Conservation (phyloP, 2,797 vertebrate genomes). For the Luscinia luscinia region DNA sequence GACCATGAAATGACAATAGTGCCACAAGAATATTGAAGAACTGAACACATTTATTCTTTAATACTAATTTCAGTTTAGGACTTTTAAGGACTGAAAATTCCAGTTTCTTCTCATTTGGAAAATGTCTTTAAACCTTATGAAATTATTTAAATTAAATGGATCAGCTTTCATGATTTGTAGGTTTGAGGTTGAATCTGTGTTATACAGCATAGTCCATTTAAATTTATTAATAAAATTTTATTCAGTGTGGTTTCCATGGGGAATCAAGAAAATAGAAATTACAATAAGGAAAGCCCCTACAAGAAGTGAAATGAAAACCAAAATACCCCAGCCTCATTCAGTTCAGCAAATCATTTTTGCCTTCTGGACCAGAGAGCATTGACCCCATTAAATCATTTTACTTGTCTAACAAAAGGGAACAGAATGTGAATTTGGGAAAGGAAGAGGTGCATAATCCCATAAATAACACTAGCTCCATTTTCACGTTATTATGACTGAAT, state of each 20-base stretch:
- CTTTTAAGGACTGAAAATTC: not conserved
- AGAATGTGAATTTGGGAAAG: not conserved
- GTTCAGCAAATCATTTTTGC: not conserved
- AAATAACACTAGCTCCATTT: not conserved
- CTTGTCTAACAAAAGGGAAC: not conserved
- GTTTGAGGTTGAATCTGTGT: not conserved
- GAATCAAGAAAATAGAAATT: not conserved
- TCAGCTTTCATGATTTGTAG: not conserved
- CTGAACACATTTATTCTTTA: not conserved
- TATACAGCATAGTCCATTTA: not conserved
- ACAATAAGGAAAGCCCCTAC: not conserved
- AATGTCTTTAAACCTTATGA: not conserved
- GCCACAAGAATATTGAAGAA: conserved; percentile 19
- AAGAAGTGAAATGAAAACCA: not conserved
- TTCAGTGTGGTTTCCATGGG: not conserved
- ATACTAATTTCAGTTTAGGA: not conserved
- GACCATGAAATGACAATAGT: not conserved
- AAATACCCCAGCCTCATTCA: not conserved
- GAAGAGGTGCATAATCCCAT: not conserved
- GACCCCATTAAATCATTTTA: not conserved
- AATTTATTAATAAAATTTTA: not conserved
- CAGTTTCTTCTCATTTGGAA: not conserved
- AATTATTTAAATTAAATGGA: not conserved
- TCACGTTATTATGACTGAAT: not conserved
- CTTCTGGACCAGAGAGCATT: not conserved